Evolutionary conservation across 2,113 vertebrate species (phyloP).

Genomic region (Anhinga rufa): DNA sequence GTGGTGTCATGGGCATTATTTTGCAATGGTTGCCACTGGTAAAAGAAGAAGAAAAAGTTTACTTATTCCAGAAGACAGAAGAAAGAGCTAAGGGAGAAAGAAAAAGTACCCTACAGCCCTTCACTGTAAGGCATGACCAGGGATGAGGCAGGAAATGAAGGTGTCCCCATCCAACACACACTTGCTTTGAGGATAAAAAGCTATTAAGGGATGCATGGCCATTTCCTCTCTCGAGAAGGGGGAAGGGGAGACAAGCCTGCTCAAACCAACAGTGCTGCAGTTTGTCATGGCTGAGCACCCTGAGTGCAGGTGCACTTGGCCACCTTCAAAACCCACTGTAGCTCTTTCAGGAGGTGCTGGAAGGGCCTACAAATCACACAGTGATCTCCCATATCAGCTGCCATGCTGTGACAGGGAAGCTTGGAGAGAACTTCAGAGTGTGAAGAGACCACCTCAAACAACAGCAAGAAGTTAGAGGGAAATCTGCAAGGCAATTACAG

Average conservation of each 20-base stretch:
- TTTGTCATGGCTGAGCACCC: not conserved
- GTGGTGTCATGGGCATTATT: constrained; percentile 9
- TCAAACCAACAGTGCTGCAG: not conserved
- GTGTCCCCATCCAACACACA: not conserved
- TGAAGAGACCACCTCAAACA: not conserved
- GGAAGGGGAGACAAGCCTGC: not conserved
- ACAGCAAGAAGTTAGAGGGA: not conserved
- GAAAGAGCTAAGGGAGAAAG: not conserved
- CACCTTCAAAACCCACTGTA: fast-evolving
- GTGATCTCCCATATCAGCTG: not conserved
- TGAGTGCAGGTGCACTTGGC: not conserved
- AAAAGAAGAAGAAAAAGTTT: constrained; percentile 12
- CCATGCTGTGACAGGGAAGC: not conserved
- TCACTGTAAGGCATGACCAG: not conserved
- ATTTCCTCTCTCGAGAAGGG: not conserved
- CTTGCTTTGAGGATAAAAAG: not conserved
- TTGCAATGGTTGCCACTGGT: constrained; percentile 83
- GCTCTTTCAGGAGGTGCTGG: not conserved
- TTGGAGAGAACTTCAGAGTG: not conserved
- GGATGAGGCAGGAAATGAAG: not conserved
- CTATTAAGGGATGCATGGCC: no score
- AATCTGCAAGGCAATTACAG: not conserved
- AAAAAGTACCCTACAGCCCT: not conserved
- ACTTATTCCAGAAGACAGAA: not conserved
- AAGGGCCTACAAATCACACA: not conserved